Evolutionary conservation across 2,888 invertebrate species (phyloP).

Genomic region (Morpho achilles): DNA sequence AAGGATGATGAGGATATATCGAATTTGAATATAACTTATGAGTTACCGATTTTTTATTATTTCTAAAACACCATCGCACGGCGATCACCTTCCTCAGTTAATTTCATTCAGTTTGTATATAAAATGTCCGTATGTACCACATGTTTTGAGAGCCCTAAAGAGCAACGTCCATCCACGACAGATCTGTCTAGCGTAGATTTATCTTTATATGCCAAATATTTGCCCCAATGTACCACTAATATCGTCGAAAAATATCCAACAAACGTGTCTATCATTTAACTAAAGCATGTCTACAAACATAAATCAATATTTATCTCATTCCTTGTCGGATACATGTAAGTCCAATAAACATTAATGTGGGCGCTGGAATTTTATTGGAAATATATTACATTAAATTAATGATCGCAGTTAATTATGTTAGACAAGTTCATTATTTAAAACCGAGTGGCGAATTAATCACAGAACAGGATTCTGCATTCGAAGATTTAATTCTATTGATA

Average conservation of each 20-base stretch:
- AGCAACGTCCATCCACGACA: too few species aligned
- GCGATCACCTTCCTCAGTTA: too few species aligned
- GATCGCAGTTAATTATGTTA: conserved; percentile 39
- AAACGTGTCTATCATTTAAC: not conserved
- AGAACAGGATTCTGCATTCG: conserved; percentile 28
- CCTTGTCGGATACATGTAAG: conserved; percentile 14
- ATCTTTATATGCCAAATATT: too few species aligned
- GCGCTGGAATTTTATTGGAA: conserved; percentile 30
- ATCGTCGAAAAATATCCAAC: not conserved
- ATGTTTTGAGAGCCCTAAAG: too few species aligned
- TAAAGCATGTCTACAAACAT: conserved; percentile 1
- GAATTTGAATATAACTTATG: too few species aligned
- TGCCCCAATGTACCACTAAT: too few species aligned
- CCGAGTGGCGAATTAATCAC: conserved; percentile 35
- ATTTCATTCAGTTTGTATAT: too few species aligned
- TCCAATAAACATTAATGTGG: conserved; percentile 19
- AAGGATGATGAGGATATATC: too few species aligned
- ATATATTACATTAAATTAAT: conserved; percentile 38
- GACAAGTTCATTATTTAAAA: conserved; percentile 36
- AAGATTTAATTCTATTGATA: conserved; percentile 25
- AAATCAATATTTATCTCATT: conserved; percentile 14
- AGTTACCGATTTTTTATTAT: too few species aligned
- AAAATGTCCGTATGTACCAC: too few species aligned
- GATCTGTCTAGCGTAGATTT: too few species aligned
- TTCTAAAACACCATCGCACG: too few species aligned